phyloP scores from a whole-genome alignment of 2,797 vertebrate genomes.

The Malurus leucopterus region DNA sequence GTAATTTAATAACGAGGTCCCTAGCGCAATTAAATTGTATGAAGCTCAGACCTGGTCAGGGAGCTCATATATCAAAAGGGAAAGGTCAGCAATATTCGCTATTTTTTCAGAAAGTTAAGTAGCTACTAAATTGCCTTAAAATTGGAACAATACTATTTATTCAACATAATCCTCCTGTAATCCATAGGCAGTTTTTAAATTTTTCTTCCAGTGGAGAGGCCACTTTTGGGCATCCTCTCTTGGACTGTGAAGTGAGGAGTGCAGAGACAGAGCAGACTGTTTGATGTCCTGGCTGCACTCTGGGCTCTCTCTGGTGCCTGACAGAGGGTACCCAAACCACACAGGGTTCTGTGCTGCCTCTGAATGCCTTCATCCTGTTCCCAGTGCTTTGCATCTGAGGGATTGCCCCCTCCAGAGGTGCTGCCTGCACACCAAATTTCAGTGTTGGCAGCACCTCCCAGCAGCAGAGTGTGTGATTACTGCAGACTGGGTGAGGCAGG shows the following conservation, averaged over 20 bases:
- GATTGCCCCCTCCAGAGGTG: not conserved
- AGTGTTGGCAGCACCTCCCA: not conserved
- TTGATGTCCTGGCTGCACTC: not conserved
- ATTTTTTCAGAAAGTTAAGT: not conserved
- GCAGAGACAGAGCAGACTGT: not conserved
- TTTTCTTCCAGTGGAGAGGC: not conserved
- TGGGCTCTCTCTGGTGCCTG: fast-evolving
- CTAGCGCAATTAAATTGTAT: not conserved
- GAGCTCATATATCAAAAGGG: not conserved
- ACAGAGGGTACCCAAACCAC: not conserved
- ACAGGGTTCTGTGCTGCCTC: fast-evolving
- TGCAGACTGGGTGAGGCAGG: not conserved
- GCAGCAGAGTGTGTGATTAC: fast-evolving
- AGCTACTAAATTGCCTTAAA: not conserved
- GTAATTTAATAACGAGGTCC: conserved; percentile 18
- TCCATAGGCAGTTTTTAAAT: not conserved
- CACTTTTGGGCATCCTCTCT: not conserved
- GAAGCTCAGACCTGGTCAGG: not conserved
- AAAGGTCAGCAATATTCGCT: not conserved
- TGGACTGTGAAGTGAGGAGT: not conserved
- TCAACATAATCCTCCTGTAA: not conserved
- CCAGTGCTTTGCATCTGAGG: not conserved
- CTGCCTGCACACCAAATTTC: not conserved
- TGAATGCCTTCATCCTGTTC: not conserved
- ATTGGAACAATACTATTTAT: not conserved